Conservation (phyloP, 2,888 invertebrate species). For the Nomada ferruginata region DNA sequence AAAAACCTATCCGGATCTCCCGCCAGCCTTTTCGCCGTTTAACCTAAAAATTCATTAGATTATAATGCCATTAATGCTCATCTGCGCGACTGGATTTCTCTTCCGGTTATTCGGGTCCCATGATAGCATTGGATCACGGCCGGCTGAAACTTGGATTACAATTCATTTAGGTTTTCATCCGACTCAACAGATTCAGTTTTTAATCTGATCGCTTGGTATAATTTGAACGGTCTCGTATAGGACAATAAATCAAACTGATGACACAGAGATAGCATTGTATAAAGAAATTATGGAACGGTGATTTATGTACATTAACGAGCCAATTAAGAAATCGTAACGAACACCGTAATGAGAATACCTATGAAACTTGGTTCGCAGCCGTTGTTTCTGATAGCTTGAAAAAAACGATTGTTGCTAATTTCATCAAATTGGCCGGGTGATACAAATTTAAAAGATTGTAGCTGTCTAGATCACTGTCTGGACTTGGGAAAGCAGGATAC, state of each 20-base stretch:
- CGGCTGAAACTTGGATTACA: constrained; percentile 32
- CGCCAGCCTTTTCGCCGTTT: constrained; percentile 69
- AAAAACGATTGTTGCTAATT: too few relatives aligned
- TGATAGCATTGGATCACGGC: constrained; percentile 59
- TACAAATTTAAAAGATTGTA: too few relatives aligned
- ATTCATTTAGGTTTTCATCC: constrained; percentile 16
- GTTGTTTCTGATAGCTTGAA: too few relatives aligned
- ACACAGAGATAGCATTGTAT: too few relatives aligned
- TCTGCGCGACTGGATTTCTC: constrained; percentile 73
- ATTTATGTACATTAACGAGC: too few relatives aligned
- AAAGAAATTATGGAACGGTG: too few relatives aligned
- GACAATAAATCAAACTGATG: neutral
- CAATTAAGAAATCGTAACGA: too few relatives aligned
- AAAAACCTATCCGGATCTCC: constrained; percentile 76
- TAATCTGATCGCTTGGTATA: neutral
- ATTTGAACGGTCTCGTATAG: neutral
- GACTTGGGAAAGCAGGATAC: too few relatives aligned
- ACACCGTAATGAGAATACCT: too few relatives aligned
- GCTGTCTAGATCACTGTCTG: too few relatives aligned
- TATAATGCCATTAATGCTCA: constrained; percentile 82
- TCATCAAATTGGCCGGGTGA: too few relatives aligned
- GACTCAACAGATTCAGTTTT: neutral
- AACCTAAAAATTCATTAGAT: constrained; percentile 82
- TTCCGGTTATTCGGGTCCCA: constrained; percentile 55
- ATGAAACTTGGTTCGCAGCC: too few relatives aligned